Conservation (phyloP, 2,113 vertebrate genomes). For the Catharus bicknelli region DNA sequence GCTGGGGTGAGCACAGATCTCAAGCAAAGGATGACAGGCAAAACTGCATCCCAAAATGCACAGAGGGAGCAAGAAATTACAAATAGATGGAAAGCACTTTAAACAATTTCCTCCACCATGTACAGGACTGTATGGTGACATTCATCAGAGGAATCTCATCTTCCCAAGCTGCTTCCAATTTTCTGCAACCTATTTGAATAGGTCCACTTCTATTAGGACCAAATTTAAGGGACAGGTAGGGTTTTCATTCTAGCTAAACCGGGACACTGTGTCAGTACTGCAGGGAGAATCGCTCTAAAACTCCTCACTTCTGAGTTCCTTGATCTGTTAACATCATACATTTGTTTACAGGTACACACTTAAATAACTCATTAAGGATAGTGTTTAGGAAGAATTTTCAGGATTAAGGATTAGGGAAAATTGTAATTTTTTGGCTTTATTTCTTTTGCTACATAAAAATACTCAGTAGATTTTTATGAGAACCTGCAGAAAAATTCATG, state of each 20-base stretch:
- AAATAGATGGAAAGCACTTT: background rate
- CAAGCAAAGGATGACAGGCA: background rate
- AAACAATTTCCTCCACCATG: background rate
- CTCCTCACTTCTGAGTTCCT: background rate
- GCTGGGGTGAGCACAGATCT: background rate
- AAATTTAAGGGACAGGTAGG: background rate
- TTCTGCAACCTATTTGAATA: background rate
- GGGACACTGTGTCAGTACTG: background rate
- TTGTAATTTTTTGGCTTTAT: background rate
- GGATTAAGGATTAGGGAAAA: background rate
- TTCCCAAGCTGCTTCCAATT: slow-evolving; percentile 7
- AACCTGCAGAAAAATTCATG: background rate
- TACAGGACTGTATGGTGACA: background rate
- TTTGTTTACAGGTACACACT: background rate
- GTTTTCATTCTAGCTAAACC: background rate
- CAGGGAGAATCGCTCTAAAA: background rate
- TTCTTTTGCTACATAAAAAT: background rate
- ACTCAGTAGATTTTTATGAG: background rate
- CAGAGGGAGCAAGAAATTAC: background rate
- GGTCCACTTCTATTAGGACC: background rate
- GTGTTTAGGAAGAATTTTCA: background rate
- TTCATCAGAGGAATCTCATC: slow-evolving; percentile 39
- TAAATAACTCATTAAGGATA: background rate
- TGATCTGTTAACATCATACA: background rate
- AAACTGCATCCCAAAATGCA: background rate